Evolutionary conservation across 1,140 invertebrate species (phyloP).

Genomic region (Eriosoma lanigerum): DNA sequence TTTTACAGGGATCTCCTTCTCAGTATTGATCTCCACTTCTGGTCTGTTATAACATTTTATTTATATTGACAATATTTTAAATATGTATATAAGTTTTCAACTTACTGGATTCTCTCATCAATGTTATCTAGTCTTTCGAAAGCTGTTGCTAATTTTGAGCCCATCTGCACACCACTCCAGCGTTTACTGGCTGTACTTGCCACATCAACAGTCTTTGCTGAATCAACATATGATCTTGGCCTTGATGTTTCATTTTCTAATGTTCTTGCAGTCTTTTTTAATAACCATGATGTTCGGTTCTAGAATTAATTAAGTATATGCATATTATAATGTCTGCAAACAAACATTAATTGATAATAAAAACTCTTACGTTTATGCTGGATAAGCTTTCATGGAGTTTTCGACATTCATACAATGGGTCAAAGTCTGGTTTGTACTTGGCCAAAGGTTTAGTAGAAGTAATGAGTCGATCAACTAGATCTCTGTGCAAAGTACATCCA

Average conservation of each 20-base stretch:
- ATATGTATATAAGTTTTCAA: constrained; percentile 16
- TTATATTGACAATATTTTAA: not conserved
- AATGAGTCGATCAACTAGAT: constrained; percentile 72
- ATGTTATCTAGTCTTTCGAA: constrained; percentile 71
- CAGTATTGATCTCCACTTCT: not conserved
- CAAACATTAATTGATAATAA: not conserved
- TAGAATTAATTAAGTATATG: not conserved
- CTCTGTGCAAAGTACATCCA: constrained; percentile 65
- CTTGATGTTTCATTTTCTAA: constrained; percentile 58
- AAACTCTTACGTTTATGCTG: constrained; percentile 60
- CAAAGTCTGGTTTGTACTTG: constrained; percentile 75
- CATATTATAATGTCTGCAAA: not conserved
- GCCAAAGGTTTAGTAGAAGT: constrained; percentile 74
- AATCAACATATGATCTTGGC: constrained; percentile 70
- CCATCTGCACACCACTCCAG: constrained; percentile 72
- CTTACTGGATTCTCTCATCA: constrained; percentile 64
- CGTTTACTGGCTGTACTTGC: constrained; percentile 67
- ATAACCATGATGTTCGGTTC: constrained; percentile 58
- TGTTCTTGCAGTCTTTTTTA: constrained; percentile 63
- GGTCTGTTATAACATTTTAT: constrained; percentile 4
- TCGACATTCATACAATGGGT: constrained; percentile 77
- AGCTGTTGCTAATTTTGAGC: constrained; percentile 70
- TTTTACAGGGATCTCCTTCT: constrained; percentile 14
- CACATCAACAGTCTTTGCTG: constrained; percentile 60
- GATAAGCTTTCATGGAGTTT: constrained; percentile 75